Conservation (phyloP, 2,888 invertebrate genomes). For the Odontocerum albicorne region DNA sequence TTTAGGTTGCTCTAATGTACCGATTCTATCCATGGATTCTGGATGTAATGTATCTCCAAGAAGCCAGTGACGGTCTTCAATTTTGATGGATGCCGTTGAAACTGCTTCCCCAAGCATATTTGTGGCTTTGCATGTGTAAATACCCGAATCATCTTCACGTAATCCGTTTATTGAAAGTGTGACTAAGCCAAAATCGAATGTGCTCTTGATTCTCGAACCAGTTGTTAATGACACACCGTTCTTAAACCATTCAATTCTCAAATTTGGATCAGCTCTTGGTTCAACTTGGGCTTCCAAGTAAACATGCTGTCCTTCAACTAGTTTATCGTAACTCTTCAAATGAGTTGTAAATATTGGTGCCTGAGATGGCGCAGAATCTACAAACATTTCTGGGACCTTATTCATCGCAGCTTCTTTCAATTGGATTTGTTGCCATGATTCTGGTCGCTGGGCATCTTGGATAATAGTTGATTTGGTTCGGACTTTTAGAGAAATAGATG, state of each 20-base stretch:
- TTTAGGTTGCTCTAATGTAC: conserved; percentile 80
- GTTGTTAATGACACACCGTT: conserved; percentile 85
- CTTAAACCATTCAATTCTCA: conserved; percentile 90
- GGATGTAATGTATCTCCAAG: conserved; percentile 87
- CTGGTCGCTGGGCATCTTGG: conserved; percentile 84
- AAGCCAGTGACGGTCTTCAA: conserved; percentile 87
- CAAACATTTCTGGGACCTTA: conserved; percentile 84
- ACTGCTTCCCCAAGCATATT: conserved; percentile 94
- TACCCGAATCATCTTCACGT: conserved; percentile 89
- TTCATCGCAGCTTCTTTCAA: conserved; percentile 91
- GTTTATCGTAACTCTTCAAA: conserved; percentile 78
- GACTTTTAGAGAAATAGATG: conserved; percentile 87
- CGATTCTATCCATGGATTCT: conserved; percentile 83
- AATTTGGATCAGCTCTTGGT: conserved; percentile 85
- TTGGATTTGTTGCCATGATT: conserved; percentile 90
- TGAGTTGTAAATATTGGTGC: conserved; percentile 96
- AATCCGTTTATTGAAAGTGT: conserved; percentile 87
- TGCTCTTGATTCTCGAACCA: conserved; percentile 87
- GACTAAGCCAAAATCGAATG: conserved; percentile 96
- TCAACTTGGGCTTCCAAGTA: conserved; percentile 89
- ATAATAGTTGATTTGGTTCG: conserved; percentile 79
- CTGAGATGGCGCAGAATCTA: conserved; percentile 82
- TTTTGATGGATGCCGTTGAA: conserved; percentile 86
- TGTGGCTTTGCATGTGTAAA: conserved; percentile 93
- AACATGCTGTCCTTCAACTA: conserved; percentile 85